Evolutionary conservation across 1,140 invertebrate species (phyloP), one percentile per base, ranked within the genome.

Genomic region (Drosophila mayri): DNA sequence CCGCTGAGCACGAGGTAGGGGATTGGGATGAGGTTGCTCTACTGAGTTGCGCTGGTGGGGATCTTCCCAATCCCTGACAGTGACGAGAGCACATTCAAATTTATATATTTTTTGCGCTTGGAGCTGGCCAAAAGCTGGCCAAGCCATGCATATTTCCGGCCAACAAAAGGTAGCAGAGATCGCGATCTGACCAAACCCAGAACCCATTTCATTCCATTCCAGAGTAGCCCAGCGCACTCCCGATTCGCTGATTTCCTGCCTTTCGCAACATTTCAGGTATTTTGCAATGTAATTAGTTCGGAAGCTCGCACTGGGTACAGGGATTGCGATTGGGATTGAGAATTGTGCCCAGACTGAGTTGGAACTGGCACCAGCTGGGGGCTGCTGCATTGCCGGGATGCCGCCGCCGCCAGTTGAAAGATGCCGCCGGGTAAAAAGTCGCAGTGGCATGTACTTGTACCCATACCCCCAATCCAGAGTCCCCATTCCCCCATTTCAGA

Each of bases 111-210:
- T 62, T 55, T 58, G 57, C 67, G 65, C 79, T 88, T 90, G 84
- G 79, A 80, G 76, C 76, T 78, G 81, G 81, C 82, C 82, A 81
- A 86, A 85, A 68, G 44, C 54, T 50, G 64, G 54, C 40, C 68
- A 90, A 90, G 81, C 85, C 85, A 90, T 81, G 85, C 85, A 90
- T 90, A 85, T 85, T 81, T 90, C 85, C 85, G 85, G 85, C 85
- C 71, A 52, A 38, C 32, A 22, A 28, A 20, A 16, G 62, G 30
- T 44, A 61, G 18, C 4, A 43, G 30, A 62, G 57, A 40, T 62
- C 20, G 52, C 22, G 62, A 73, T 61, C 63, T 22, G 70, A 59
- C 62, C 70, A 20, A 49, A 18, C 22, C 30, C 28, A 37, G 25
- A 54, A 22, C 55, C 49, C 49, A 63, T 20, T 40, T 4, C 35